Conservation (phyloP, 2,888 invertebrate species). For the Miltochrista miniata region DNA sequence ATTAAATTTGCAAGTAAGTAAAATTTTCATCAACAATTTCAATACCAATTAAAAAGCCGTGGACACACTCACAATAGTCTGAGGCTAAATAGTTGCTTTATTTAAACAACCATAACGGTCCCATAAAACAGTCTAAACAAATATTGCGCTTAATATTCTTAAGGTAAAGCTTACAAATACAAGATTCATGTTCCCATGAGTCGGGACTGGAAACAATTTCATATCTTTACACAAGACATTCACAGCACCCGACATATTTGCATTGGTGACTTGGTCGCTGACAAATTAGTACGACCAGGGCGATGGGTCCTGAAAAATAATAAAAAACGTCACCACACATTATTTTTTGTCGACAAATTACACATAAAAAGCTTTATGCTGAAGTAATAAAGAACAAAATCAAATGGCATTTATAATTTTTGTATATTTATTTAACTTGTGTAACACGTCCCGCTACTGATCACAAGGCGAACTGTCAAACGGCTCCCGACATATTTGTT, state of each 20-base stretch:
- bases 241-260: slow-evolving; percentile 74
- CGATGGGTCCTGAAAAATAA: slow-evolving; percentile 59
- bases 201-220: slow-evolving; percentile 74
- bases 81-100: neutral
- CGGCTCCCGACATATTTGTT: slow-evolving; percentile 66
- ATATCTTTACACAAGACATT: slow-evolving; percentile 79
- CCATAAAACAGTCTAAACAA: slow-evolving; percentile 24
- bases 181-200: slow-evolving; percentile 65
- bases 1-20: no score
- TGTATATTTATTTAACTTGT: slow-evolving; percentile 32
- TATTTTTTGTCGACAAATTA: slow-evolving; percentile 16
- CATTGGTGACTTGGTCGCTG: slow-evolving; percentile 74
- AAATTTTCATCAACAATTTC: no score
- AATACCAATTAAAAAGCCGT: no score
- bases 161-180: slow-evolving; percentile 24
- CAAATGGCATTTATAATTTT: neutral
- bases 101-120: slow-evolving; percentile 9
- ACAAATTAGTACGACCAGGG: slow-evolving; percentile 71
- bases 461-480: slow-evolving; percentile 61
- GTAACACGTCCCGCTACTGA: slow-evolving; percentile 56
- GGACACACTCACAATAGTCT: no score
- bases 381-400: slow-evolving; percentile 26
- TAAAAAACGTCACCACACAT: slow-evolving; percentile 44
- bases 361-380: slow-evolving; percentile 14
- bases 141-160: slow-evolving; percentile 34